Base-by-base conservation (phyloP, 2,113 vertebrate genomes). In the Gopherus evgoodei region DNA sequence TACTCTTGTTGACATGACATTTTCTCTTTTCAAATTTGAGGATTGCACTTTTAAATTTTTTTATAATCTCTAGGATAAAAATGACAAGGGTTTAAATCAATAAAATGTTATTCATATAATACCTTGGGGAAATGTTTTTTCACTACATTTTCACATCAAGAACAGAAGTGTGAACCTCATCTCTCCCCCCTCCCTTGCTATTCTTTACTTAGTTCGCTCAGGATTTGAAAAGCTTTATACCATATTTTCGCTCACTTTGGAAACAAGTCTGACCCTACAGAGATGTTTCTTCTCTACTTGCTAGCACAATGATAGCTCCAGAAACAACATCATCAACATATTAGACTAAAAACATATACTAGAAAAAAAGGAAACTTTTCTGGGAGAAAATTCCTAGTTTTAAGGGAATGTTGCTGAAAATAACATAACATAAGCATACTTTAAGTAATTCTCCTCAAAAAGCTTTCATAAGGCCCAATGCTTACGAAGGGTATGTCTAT, bases 121-220 rank as follows among this genome's bases (percentile, higher is more conserved):
- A 89, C 69, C 31, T 88, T 88, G 24, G 25, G 47, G 35, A 94
- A 84, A 91, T 53, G 4, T 22, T 3, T 4, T 4, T 59, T 86
- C 2, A 9, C 17, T 44, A 52, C 5, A 62, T n/a, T 91, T 94
- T 91, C 11, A 44, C 35, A 50, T 80, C 75, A 19, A 92, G 21
- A 59, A 10, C 10, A 56, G 31, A 94, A 93, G 76, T 17, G 1
- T 86, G 53, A 89, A 80, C 13, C 47, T 69, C 38, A 1, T 0
- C 0, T 3, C 27, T 79, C 0, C 1, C 21, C 29, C 57, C 1
- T 2, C 25, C 72, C 1, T 2, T 52, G 6, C 52, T 90, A 31
- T 7, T 88, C 29, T 85, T 7, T 29, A 38, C 7, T 56, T 49
- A 90, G 53, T n/a, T 87, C 8, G 75, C 87, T 94, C 14, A 49